These are phyloP conservation scores for Amphilophus citrinellus DNA, from an alignment of 2,113 vertebrate species.

Conservation along the genomic window DNA sequence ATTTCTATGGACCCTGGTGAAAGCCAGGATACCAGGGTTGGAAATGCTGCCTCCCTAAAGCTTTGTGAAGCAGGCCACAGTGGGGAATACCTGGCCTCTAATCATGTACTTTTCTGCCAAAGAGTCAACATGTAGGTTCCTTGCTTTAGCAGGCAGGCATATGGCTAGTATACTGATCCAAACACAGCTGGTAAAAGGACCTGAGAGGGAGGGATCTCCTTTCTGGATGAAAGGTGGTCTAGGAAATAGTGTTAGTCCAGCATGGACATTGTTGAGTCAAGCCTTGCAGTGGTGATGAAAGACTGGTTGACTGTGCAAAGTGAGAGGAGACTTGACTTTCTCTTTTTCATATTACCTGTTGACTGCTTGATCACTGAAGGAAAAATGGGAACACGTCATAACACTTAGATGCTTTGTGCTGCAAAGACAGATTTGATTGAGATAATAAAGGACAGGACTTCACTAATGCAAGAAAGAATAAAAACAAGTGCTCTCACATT, in stretches of 20 bases:
- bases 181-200: background rate
- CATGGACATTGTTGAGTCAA: too few relatives aligned
- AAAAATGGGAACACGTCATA: too few relatives aligned
- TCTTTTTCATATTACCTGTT: background rate
- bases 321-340: too few relatives aligned
- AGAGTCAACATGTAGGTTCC: background rate
- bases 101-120: background rate
- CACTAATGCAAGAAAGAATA: background rate
- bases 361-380: background rate
- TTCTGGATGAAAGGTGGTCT: too few relatives aligned
- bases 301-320: too few relatives aligned
- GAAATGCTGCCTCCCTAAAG: too few relatives aligned
- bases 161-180: background rate
- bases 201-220: too few relatives aligned
- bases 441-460: background rate
- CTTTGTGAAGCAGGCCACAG: too few relatives aligned
- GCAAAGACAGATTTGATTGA: background rate
- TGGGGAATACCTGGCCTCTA: too few relatives aligned
- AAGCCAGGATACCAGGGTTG: too few relatives aligned
- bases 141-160: background rate
- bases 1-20: background rate
- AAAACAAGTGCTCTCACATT: background rate
- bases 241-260: too few relatives aligned
- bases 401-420: background rate
- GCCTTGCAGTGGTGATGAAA: too few relatives aligned